Percentiles rank a stretch among this genome's conserved stretches.
Evolutionary conservation across 2,888 invertebrate species (phyloP).

Genomic region (Amiota communis): DNA sequence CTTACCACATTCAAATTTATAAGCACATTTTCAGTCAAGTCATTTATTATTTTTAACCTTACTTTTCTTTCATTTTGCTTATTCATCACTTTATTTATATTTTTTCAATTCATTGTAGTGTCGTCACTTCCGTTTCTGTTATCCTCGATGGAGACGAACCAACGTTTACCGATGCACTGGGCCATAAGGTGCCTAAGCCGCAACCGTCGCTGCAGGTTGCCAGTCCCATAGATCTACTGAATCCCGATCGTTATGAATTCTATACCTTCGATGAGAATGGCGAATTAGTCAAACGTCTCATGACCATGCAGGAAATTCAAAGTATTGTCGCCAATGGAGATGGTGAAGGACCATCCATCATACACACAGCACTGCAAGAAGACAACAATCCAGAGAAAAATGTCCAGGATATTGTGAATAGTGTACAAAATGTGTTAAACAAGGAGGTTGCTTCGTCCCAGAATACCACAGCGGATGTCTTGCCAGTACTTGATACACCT

Average conservation of each 20-base stretch:
- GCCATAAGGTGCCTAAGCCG: slow-evolving; percentile 80
- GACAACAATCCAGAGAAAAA: slow-evolving; percentile 78
- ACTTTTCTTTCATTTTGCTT: slow-evolving; percentile 43
- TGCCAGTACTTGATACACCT: slow-evolving; percentile 78
- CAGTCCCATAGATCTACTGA: slow-evolving; percentile 86
- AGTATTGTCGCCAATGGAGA: slow-evolving; percentile 88
- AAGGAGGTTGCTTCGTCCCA: slow-evolving; percentile 79
- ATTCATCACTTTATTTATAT: slow-evolving; percentile 25
- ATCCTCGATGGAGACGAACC: slow-evolving; percentile 77
- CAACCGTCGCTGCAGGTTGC: slow-evolving; percentile 78
- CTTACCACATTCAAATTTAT: slow-evolving; percentile 32
- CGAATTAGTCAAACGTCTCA: slow-evolving; percentile 85
- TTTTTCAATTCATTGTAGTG: slow-evolving; percentile 70
- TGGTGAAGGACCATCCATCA: slow-evolving; percentile 76
- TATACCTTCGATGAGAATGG: slow-evolving; percentile 90
- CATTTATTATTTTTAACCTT: slow-evolving; percentile 39
- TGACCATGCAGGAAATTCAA: slow-evolving; percentile 89
- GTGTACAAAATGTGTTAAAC: slow-evolving; percentile 87
- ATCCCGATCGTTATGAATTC: slow-evolving; percentile 89
- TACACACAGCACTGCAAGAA: slow-evolving; percentile 64
- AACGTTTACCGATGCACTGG: slow-evolving; percentile 80
- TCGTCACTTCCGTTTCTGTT: slow-evolving; percentile 79
- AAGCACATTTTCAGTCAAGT: slow-evolving; percentile 26
- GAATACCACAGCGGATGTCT: slow-evolving; percentile 72
- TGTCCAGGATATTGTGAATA: slow-evolving; percentile 86